A percentile compares a stretch with the other conserved stretches of the same genome.
Evolutionary conservation across 64 coral and sea anemone genomes (phyloP).

Genomic region (Catalaphyllia jardinei): DNA sequence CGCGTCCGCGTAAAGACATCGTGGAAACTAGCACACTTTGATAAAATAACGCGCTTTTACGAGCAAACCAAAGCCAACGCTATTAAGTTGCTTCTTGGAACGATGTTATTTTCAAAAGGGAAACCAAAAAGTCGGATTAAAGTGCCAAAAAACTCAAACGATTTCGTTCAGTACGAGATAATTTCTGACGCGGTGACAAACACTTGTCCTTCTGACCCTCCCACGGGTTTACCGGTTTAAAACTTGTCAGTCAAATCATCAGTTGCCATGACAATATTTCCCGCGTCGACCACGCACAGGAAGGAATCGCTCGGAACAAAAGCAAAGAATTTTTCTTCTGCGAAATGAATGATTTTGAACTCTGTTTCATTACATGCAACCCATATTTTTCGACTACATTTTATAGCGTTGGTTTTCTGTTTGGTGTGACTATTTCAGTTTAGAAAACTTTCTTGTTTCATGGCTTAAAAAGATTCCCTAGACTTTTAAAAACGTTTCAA

Average conservation of each 20-base stretch:
- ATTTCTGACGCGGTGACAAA: conserved; percentile 44
- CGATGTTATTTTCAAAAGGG: neutral
- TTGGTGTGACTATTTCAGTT: too few relatives aligned
- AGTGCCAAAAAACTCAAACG: conserved; percentile 20
- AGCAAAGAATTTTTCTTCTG: conserved; percentile 5
- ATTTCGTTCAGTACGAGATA: conserved; percentile 14
- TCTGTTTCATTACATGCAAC: too few relatives aligned
- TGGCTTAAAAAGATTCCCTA: neutral
- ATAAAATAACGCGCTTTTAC: neutral
- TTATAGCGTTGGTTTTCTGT: too few relatives aligned
- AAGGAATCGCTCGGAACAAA: neutral
- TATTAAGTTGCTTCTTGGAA: neutral
- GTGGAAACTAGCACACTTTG: conserved; percentile 12
- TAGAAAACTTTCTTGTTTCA: neutral
- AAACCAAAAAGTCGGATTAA: conserved; percentile 2
- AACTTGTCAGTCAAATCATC: conserved; percentile 56
- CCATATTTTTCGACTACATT: too few relatives aligned
- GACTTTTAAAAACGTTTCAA: neutral
- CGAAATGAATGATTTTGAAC: neutral
- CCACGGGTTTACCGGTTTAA: conserved; percentile 22
- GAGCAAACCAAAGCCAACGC: neutral
- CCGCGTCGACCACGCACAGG: neutral
- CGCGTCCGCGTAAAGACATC: conserved; percentile 77
- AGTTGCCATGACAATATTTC: conserved; percentile 54
- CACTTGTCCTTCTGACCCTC: conserved; percentile 50